Percentiles rank a stretch among this genome's conserved stretches.
These are phyloP conservation scores for Panurus biarmicus DNA, from an alignment of 2,113 vertebrate genomes.

Conservation along the genomic window DNA sequence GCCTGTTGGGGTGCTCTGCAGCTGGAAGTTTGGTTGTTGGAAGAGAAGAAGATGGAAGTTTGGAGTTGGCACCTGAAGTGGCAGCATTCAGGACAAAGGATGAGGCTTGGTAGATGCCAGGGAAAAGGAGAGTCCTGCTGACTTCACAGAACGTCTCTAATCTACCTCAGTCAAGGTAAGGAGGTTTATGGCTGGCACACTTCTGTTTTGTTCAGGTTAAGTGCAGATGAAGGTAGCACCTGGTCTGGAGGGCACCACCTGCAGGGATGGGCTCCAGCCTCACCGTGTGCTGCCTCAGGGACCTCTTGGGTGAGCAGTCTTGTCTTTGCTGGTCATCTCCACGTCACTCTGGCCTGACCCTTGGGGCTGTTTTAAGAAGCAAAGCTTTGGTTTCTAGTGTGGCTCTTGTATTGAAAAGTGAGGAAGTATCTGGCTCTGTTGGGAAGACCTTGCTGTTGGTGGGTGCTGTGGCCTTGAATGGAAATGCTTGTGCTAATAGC, in stretches of 20 bases:
- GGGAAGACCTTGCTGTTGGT: background rate
- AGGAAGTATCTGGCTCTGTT: background rate
- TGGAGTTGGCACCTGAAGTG: background rate
- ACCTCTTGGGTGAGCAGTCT: accelerated
- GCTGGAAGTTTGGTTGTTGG: background rate
- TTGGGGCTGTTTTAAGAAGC: background rate
- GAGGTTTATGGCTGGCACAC: accelerated
- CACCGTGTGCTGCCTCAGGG: accelerated
- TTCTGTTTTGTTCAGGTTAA: background rate
- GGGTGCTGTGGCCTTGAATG: background rate
- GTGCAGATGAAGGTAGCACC: background rate
- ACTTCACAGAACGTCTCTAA: accelerated
- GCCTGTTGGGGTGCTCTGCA: background rate
- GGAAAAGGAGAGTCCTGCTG: accelerated
- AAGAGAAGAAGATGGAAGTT: background rate
- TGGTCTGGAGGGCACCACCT: background rate
- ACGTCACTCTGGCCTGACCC: accelerated
- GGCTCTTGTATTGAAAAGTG: background rate
- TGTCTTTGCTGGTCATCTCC: background rate
- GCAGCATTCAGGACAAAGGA: accelerated
- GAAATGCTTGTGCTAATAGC: background rate
- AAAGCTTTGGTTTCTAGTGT: background rate
- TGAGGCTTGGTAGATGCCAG: accelerated
- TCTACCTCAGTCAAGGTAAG: background rate
- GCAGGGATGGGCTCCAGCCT: background rate